Evolutionary conservation across 2,797 vertebrate genomes (phyloP), one percentile per base, ranked within the genome.

Genomic region (Hyperoplus immaculatus): DNA sequence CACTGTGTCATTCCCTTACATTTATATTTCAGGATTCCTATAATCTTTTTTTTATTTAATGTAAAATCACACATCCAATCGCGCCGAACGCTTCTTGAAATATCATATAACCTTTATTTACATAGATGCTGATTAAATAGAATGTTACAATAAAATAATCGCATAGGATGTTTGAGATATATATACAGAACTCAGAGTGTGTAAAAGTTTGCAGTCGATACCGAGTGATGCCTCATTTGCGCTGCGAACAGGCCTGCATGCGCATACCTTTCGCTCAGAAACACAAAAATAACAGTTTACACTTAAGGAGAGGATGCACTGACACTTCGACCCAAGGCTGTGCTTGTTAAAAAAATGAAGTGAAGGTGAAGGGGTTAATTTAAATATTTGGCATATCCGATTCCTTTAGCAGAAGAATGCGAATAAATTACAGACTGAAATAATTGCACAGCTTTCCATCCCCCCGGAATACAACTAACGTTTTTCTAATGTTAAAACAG

Each of bases 81-180:
- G 58, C 78, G 69, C 80, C 79, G 66, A 66, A 75, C 80, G 88
- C 90, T 80, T 82, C 72, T 88, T 94, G 89, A 95, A 95, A 95
- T 95, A 94, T 92, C 93, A 95, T 95, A 95, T 91, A 93, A 93
- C 93, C 92, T 96, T 96, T 96, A 96, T 96, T 96, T 95, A 96
- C 95, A 96, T 95, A 93, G 93, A 94, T 95, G 94, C 91, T 88
- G 95, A 95, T 96, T 96, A 96, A 96, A 96, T 96, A 96, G 93
- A 95, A 94, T 94, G 95, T 94, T 96, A 95, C 95, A 96, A 95
- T 96, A 95, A 95, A 94, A 93, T 93, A 89, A 93, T 92, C 88
- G 92, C 85, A 91, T 92, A 91, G 78, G 91, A 92, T 91, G 94
- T 90, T 92, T 85, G 90, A 91, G 93, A 90, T 95, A 89, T 95